phyloP scores from a whole-genome alignment of 2,888 invertebrate species.

The Volucella bombylans region DNA sequence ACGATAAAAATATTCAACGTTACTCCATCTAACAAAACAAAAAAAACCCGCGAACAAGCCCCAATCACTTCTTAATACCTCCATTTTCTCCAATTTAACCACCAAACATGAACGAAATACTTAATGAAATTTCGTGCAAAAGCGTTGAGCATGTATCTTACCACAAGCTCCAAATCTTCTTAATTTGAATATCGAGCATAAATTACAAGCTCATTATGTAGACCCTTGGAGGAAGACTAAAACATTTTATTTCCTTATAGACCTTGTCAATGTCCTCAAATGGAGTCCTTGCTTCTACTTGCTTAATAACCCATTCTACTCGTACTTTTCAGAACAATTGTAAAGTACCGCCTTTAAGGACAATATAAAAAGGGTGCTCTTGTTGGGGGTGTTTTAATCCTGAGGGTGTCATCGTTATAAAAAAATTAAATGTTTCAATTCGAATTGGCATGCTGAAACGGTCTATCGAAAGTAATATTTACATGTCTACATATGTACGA shows the following conservation, averaged over 20 bases:
- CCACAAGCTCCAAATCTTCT: constrained; percentile 59
- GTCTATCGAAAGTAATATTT: constrained; percentile 13
- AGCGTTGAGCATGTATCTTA: constrained; percentile 20
- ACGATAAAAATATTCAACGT: constrained; percentile 27
- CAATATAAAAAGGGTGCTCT: constrained; percentile 1
- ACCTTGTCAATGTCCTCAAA: constrained; percentile 48
- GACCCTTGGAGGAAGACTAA: constrained; percentile 16
- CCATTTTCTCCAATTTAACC: constrained; percentile 56
- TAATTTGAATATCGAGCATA: constrained; percentile 71
- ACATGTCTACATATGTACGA: constrained; percentile 29
- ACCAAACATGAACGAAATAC: constrained; percentile 59
- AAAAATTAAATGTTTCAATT: constrained; percentile 41
- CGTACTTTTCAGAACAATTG: background rate
- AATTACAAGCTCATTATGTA: constrained; percentile 66
- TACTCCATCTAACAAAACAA: background rate
- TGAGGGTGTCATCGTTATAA: background rate
- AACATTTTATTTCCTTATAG: constrained; percentile 51
- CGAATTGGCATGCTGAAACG: constrained; percentile 29
- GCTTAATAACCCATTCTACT: constrained; percentile 2
- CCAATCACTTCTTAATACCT: constrained; percentile 52
- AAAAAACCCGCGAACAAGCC: constrained; percentile 39
- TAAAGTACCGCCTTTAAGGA: constrained; percentile 14
- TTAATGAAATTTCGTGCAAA: constrained; percentile 58
- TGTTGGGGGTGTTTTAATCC: constrained; percentile 15
- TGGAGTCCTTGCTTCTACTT: constrained; percentile 35